phyloP scores from a whole-genome alignment of 2,797 vertebrate species.

The Pantherophis alleghaniensis region DNA sequence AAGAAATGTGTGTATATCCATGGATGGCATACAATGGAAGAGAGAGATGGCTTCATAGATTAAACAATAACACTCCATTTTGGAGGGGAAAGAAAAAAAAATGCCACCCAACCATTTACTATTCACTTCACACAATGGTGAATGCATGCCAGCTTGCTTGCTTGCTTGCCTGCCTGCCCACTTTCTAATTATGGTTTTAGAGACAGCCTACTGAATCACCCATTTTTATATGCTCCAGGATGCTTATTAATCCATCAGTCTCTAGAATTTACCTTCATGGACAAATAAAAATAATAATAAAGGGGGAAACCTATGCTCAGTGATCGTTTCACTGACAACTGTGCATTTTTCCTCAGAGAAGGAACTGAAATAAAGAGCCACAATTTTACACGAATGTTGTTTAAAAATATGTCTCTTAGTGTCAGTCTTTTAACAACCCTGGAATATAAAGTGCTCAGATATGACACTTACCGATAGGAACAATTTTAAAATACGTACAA shows the following conservation, averaged over 20 bases:
- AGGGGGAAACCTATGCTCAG: conserved; percentile 40
- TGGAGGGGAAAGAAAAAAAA: background rate
- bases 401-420: background rate
- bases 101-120: conserved; percentile 42
- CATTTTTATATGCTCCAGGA: conserved; percentile 51
- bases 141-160: conserved; percentile 61
- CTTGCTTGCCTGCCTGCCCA: conserved; percentile 56
- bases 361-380: conserved; percentile 43
- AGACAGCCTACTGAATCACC: conserved; percentile 58
- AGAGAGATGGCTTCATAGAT: conserved; percentile 52
- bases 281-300: conserved; percentile 48
- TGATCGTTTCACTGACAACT: conserved; percentile 42
- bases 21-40: conserved; percentile 55
- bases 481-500: background rate
- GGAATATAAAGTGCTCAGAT: background rate
- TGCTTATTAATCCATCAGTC: conserved; percentile 51
- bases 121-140: conserved; percentile 57
- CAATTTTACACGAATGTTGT: background rate
- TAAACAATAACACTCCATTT: conserved; percentile 56
- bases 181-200: conserved; percentile 60
- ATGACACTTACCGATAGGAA: background rate
- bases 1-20: conserved; percentile 42
- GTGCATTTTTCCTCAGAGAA: conserved; percentile 22
- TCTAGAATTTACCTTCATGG: conserved; percentile 34
- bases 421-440: background rate